phyloP scores from a whole-genome alignment of 2,797 vertebrate genomes.

The Chelidonichthys spinosus region DNA sequence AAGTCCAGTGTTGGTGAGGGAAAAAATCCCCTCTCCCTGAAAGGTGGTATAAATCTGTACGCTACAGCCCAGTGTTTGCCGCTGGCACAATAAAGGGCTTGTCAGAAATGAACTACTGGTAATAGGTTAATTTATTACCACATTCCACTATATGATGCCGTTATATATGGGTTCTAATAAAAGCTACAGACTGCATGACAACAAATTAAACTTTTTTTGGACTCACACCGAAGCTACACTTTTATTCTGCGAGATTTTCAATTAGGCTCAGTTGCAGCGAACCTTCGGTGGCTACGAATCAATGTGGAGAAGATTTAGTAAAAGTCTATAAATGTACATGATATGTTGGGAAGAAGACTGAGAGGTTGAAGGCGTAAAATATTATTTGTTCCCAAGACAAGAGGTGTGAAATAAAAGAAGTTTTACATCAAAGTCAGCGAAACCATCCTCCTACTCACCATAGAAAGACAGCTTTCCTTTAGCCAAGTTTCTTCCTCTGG shows the following conservation, averaged over 20 bases:
- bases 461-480: slow-evolving; percentile 94
- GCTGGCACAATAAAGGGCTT: slow-evolving; percentile 71
- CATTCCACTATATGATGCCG: slow-evolving; percentile 60
- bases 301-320: slow-evolving; percentile 16
- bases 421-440: slow-evolving; percentile 55
- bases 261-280: slow-evolving; percentile 28
- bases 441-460: slow-evolving; percentile 82
- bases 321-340: slow-evolving; percentile 47
- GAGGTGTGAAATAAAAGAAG: slow-evolving; percentile 20
- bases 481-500: slow-evolving; percentile 90
- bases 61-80: slow-evolving; percentile 50
- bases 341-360: slow-evolving; percentile 35
- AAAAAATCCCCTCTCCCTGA: slow-evolving; percentile 62
- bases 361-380: slow-evolving; percentile 26
- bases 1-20: slow-evolving; percentile 66
- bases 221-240: slow-evolving; percentile 40
- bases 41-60: slow-evolving; percentile 72
- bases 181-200: slow-evolving; percentile 70
- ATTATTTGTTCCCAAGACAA: slow-evolving; percentile 31
- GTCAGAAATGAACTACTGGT: slow-evolving; percentile 74
- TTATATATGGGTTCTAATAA: slow-evolving; percentile 72
- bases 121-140: slow-evolving; percentile 76
- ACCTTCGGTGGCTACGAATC: slow-evolving; percentile 42
- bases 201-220: slow-evolving; percentile 67
- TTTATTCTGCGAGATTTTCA: slow-evolving; percentile 41